Percentiles rank a stretch among this genome's conserved stretches.
Conservation (phyloP, 92 coral and sea anemone species). For the Metridium senile region DNA sequence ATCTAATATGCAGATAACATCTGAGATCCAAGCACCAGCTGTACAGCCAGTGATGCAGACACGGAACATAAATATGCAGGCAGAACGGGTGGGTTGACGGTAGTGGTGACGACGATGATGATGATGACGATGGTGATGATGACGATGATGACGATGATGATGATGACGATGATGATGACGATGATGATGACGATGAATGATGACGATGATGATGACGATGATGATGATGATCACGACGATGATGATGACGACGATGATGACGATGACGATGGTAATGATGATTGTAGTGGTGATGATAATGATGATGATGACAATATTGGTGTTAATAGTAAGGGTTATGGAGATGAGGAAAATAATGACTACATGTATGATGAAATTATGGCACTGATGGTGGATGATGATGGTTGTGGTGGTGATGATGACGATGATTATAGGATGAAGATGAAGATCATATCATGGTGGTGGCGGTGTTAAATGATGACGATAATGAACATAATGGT, state of each 20-base stretch:
- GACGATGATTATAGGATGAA: not conserved
- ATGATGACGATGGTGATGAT: not conserved
- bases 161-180: not conserved
- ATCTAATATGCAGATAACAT: conserved; percentile 9
- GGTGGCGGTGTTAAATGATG: not conserved
- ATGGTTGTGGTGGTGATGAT: not conserved
- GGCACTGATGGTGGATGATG: no score
- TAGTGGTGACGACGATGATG: not conserved
- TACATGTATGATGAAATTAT: no score
- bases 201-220: not conserved
- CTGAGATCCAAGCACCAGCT: conserved; percentile 12
- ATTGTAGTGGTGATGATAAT: not conserved
- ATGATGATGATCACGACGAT: not conserved
- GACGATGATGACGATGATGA: not conserved
- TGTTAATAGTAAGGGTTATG: no score
- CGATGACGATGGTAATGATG: not conserved
- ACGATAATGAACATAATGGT: not conserved
- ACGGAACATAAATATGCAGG: conserved; percentile 13
- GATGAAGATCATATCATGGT: no score
- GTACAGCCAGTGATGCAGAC: conserved; percentile 1
- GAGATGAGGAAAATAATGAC: no score
- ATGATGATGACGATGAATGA: not conserved
- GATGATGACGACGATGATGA: not conserved
- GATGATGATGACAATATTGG: not conserved
- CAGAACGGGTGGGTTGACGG: not conserved